phyloP scores from a whole-genome alignment of 2,888 invertebrate species.

The Archaeoteleia sp. region DNA sequence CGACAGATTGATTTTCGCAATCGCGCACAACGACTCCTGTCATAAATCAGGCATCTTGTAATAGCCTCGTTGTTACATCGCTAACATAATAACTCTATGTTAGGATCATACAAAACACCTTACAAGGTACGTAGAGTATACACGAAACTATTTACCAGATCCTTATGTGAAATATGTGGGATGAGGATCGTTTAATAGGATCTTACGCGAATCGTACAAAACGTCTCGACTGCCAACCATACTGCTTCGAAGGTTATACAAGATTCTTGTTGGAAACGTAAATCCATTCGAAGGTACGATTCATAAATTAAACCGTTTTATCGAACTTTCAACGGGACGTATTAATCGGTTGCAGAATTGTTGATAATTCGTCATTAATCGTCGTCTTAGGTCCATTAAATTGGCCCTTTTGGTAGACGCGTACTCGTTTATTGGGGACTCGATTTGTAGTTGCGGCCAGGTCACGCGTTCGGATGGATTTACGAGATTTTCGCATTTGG shows the following conservation, averaged over 20 bases:
- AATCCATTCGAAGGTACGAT: constrained; percentile 19
- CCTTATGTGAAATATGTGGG: too few species aligned
- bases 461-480: constrained; percentile 27
- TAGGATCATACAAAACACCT: too few species aligned
- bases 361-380: constrained; percentile 40
- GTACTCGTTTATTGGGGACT: constrained; percentile 18
- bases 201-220: constrained; percentile 28
- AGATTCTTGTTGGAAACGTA: constrained; percentile 20
- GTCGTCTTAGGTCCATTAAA: constrained; percentile 28
- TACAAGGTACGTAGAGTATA: too few species aligned
- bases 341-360: constrained; percentile 33
- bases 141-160: too few species aligned
- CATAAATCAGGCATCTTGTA: too few species aligned
- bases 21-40: too few species aligned
- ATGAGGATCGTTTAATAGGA: too few species aligned
- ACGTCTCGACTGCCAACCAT: constrained; percentile 24
- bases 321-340: constrained; percentile 40
- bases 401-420: constrained; percentile 7
- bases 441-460: constrained; percentile 1
- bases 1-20: too few species aligned
- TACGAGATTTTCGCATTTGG: constrained; percentile 43
- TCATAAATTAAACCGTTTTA: constrained; percentile 39
- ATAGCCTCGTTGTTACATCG: too few species aligned
- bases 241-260: constrained; percentile 15
- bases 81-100: too few species aligned